phyloP scores from a whole-genome alignment of 2,797 vertebrate genomes.

The Alcedo quadribrachys region DNA sequence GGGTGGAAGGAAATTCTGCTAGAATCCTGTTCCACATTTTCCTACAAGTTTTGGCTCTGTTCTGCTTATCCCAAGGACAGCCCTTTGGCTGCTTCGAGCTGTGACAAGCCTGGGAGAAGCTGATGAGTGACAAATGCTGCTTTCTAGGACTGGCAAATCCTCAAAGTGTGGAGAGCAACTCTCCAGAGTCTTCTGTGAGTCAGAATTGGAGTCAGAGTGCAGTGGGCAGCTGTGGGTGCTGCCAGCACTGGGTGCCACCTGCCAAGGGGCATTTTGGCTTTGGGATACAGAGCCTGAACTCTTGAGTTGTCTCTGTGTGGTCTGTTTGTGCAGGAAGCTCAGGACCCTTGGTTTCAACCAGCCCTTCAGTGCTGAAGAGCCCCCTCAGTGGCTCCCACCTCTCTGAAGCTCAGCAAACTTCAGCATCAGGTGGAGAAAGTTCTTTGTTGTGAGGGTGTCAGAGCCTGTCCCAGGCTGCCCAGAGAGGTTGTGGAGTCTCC shows the following conservation, averaged over 20 bases:
- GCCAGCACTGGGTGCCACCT: neutral
- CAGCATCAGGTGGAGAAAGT: too few relatives aligned
- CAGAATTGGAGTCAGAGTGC: neutral
- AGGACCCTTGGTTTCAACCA: neutral
- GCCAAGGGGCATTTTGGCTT: neutral
- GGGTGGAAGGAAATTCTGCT: too few relatives aligned
- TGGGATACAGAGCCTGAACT: neutral
- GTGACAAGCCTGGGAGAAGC: neutral
- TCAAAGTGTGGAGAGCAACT: neutral
- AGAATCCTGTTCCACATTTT: neutral
- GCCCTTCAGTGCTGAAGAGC: neutral
- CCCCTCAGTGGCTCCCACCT: neutral
- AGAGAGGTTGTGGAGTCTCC: too few relatives aligned
- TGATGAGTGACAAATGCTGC: neutral
- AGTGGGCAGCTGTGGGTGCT: neutral
- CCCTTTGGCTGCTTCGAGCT: neutral
- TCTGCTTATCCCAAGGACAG: neutral
- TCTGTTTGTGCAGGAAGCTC: neutral
- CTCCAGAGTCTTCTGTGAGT: neutral
- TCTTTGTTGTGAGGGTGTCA: too few relatives aligned
- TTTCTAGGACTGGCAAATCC: neutral
- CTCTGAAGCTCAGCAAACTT: neutral
- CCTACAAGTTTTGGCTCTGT: neutral
- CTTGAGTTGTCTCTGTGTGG: neutral
- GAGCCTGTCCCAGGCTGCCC: too few relatives aligned